Evolutionary conservation across 2,888 invertebrate genomes (phyloP), one percentile per base, ranked within the genome.

Genomic region (Melanostoma mellinum): DNA sequence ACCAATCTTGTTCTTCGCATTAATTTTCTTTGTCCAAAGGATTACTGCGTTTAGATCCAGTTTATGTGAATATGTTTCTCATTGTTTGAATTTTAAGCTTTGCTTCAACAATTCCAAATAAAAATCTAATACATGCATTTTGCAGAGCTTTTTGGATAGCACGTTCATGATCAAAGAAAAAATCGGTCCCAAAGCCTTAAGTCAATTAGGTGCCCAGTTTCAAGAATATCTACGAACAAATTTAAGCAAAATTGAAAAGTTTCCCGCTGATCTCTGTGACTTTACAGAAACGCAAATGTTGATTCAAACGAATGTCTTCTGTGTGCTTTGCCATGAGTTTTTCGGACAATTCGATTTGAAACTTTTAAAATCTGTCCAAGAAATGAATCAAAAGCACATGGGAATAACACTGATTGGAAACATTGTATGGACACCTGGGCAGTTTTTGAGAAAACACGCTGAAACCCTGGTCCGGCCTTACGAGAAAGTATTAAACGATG

Each of bases 401-500:
- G 95, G 95, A 40, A 94, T 97, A 75, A 94, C 95, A 55, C 91
- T 99, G 40, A 93, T 94, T 75, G 97, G 97, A 1, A 96, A 96
- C 88, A 93, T 96, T 10, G 90, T 97, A 68, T 98, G 97, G 97
- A 94, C 95, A 88, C 97, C 98, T 0, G 96, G 95, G 89, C 93
- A 94, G 86, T 98, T 98, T 91, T 92, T 98, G 3, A 91, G 93
- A 55, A 93, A 93, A 86, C 93, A 94, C 90, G 92, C 94, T 84
- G 92, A 94, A 86, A 91, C 94, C 87, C 89, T 93, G 9, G 89
- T 91, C 0, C 89, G 93, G 55, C 91, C 93, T 75, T 87, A 88
- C 77, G 92, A 91, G 69, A 93, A 92, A 87, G 86, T 90, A 0
- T 88, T 90, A 3, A 85, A 86, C 0, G 88, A 89, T 33, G 74